Base-by-base conservation (phyloP, 2,888 invertebrate species). In the Dioctria linearis region DNA sequence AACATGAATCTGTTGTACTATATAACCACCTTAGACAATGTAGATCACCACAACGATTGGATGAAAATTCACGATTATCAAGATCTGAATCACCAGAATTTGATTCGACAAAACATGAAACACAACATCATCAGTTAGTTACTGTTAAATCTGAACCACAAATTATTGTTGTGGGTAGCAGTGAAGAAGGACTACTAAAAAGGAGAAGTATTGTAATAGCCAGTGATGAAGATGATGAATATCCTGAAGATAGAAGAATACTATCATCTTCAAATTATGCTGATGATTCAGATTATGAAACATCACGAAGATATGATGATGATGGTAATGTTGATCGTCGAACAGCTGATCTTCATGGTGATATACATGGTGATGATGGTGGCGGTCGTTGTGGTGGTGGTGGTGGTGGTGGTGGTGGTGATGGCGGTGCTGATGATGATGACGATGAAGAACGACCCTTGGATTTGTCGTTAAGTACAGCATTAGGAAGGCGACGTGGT, bases 361-460 rank as follows among this genome's bases (percentile, higher is more conserved):
- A 67, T 37, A 61, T 59, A 11, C 69, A 61, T 54, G 69, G 54
- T 65, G 81, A 79, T 76, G 63, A 8, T 25, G 25, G 25, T 25
- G 2, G 25, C 25, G 25, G 25, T 25, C 1, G 2, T 1, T 25
- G 25, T 25, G 25, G 25, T 25, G 25, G 0, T 25, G 25, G 25
- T 25, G 25, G 25, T n/a, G n/a, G n/a, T n/a, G n/a, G n/a, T n/a
- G 78, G 66, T 39, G n/a, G n/a, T n/a, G 69, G 59, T 4, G 40
- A 61, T 43, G 46, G 51, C 4, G 11, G 13, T 25, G 54, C 84
- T 51, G 81, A 79, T 42, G 83, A 86, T 57, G 86, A 88, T 71
- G 86, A 89, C 75, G 90, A 91, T 80, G 92, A 92, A 84, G 93
- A 94, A 84, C 93, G 93, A 82, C 96, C 96, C 13, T 88, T 96